Evolutionary conservation across 2,113 vertebrate species (phyloP), one percentile per base, ranked within the genome.

Genomic region (Sminthopsis crassicaudata): DNA sequence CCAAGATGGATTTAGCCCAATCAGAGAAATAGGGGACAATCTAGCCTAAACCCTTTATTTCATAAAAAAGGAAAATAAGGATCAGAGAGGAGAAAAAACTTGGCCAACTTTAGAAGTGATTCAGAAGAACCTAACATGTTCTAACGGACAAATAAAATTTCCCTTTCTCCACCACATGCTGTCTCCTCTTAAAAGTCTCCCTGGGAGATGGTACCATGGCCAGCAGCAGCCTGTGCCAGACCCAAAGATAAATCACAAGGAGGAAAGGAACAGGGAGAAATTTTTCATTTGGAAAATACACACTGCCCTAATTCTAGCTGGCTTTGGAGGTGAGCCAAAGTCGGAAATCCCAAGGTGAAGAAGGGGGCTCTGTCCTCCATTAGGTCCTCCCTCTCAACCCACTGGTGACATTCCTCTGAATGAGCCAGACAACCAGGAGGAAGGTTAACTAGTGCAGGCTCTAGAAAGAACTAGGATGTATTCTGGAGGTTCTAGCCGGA

Each of bases 211-310:
- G 67, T 84, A 42, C 67, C 23, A 76, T 12, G 0, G 19, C 92
- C 16, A 30, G 48, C 57, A 26, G 93, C 36, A 2, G 0, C 90
- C 48, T 26, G 30, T 36, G 76, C 54, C 60, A 91, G 52, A 36
- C 25, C 84, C 26, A 10, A 52, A 19, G 55, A 22, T 46, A 84
- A 46, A 92, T 36, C 27, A 88, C 90, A 88, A 46, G 27, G 90
- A 52, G 90, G 50, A 53, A 54, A 91, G 46, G 48, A 84, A 42
- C 67, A n/a, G 50, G 46, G 46, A 55, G 57, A 42, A 19, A 90
- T n/a, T 91, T 95, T 96, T 92, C 60, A 91, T 76, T 46, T 92
- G 67, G 76, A 96, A 96, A 96, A 55, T 42, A 76, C 22, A 91
- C 14, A 10, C 36, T 52, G 53, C 51, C 5, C 27, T 36, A 27